Evolutionary conservation across 2,888 invertebrate species (phyloP).

Genomic region (Troilus luridus): DNA sequence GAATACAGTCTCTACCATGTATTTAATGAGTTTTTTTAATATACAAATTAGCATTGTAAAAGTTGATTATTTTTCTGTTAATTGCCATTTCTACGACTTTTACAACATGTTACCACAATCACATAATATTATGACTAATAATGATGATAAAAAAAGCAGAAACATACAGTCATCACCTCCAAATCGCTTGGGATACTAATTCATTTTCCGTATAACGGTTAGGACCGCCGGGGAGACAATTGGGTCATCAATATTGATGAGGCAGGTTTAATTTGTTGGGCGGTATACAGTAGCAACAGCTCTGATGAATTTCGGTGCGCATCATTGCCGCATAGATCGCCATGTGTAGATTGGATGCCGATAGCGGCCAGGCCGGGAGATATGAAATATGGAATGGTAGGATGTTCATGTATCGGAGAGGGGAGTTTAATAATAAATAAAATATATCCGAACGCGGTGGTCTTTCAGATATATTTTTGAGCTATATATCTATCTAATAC

Average conservation of each 20-base stretch:
- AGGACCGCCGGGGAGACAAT: background rate
- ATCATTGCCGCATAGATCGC: background rate
- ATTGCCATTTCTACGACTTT: background rate
- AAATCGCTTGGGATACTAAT: background rate
- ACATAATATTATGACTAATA: background rate
- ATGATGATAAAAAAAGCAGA: background rate
- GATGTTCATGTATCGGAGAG: too few species aligned
- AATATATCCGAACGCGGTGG: too few species aligned
- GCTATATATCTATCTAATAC: too few species aligned
- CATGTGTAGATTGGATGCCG: background rate
- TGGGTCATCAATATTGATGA: slow-evolving; percentile 18
- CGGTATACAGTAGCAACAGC: background rate
- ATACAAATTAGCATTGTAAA: too few species aligned
- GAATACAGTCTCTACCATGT: too few species aligned
- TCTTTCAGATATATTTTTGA: too few species aligned
- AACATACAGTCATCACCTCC: background rate
- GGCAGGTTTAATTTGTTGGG: background rate
- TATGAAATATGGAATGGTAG: background rate
- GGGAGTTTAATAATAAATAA: too few species aligned
- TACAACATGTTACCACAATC: background rate
- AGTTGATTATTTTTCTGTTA: too few species aligned
- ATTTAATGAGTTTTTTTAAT: too few species aligned
- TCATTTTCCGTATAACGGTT: background rate
- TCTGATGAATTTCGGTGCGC: background rate
- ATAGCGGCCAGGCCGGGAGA: background rate